Base-by-base conservation (phyloP, 2,113 vertebrate species). In the Pogona vitticeps region DNA sequence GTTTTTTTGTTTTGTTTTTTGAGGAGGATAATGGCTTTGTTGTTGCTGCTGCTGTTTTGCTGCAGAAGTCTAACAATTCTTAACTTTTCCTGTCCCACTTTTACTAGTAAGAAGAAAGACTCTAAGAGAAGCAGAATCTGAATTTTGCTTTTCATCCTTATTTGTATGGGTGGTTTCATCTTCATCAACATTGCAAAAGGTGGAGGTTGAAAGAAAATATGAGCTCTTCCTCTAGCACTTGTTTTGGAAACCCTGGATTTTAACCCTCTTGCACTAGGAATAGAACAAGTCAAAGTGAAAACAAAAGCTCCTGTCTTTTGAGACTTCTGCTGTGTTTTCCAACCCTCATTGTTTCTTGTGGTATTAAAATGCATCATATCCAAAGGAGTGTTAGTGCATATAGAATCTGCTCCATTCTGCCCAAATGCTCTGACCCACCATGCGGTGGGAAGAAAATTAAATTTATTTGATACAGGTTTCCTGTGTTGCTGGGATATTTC, bases 21-120 rank as follows among this genome's bases (percentile, higher is more conserved):
- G 73, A 26, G 7, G 2, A 67, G 31, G 31, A n/a, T n/a, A n/a
- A n/a, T n/a, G n/a, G n/a, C n/a, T n/a, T n/a, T n/a, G n/a, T n/a
- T n/a, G n/a, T n/a, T n/a, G n/a, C n/a, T n/a, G n/a, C n/a, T n/a
- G n/a, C n/a, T n/a, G 14, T 17, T 33, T 31, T 80, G 0, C 23
- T 0, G 46, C 77, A 76, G 12, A 42, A 67, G 10, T 26, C 40
- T 86, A 26, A 82, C 78, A 21, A 40, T 86, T 86, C 40, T 83
- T 78, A 83, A 38, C 42, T 33, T 72, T 86, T 56, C n/a, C 38
- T 65, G 31, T 83, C 65, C 59, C 75, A 82, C 40, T 23, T 70
- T 68, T 21, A 38, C 38, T 76, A 9, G 46, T 73, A 38, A 52
- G 42, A 82, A 68, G 2, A 58, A 61, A 13, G 5, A 0, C 28